Evolutionary conservation across 2,888 invertebrate genomes (phyloP).

Genomic region (Sabellastarte sp.): DNA sequence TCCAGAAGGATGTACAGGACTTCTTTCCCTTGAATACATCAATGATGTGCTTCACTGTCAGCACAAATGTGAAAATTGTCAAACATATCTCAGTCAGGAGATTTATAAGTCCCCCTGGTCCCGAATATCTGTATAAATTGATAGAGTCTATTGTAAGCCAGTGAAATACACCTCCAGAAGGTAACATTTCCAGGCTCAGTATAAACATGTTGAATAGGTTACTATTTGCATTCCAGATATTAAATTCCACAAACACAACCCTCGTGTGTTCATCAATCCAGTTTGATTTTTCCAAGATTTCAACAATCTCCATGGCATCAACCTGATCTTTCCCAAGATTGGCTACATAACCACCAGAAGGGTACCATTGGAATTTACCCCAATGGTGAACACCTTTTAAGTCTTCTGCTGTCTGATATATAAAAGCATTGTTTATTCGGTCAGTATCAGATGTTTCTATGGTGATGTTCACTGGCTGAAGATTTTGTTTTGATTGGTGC

Average conservation of each 20-base stretch:
- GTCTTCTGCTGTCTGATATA: no score
- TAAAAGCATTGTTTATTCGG: no score
- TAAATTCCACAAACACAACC: constrained; percentile 44
- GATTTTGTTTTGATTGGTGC: no score
- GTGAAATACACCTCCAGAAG: background rate
- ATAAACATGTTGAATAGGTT: constrained; percentile 40
- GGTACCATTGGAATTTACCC: constrained; percentile 34
- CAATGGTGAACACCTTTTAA: no score
- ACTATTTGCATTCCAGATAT: constrained; percentile 42
- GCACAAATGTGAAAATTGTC: background rate
- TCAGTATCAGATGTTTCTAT: no score
- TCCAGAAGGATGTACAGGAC: background rate
- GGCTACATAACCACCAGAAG: constrained; percentile 44
- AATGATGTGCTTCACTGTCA: background rate
- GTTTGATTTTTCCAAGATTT: constrained; percentile 24
- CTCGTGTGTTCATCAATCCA: constrained; percentile 46
- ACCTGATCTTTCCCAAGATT: constrained; percentile 29
- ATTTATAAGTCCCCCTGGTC: background rate
- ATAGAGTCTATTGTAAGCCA: background rate
- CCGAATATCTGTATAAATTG: background rate
- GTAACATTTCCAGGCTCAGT: constrained; percentile 39
- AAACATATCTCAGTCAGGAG: background rate
- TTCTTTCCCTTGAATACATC: background rate
- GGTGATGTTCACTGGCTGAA: no score
- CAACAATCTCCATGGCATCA: constrained; percentile 14